Evolutionary conservation across 2,113 vertebrate genomes (phyloP), one percentile per base, ranked within the genome.

Genomic region (Cynopterus brachyotis): DNA sequence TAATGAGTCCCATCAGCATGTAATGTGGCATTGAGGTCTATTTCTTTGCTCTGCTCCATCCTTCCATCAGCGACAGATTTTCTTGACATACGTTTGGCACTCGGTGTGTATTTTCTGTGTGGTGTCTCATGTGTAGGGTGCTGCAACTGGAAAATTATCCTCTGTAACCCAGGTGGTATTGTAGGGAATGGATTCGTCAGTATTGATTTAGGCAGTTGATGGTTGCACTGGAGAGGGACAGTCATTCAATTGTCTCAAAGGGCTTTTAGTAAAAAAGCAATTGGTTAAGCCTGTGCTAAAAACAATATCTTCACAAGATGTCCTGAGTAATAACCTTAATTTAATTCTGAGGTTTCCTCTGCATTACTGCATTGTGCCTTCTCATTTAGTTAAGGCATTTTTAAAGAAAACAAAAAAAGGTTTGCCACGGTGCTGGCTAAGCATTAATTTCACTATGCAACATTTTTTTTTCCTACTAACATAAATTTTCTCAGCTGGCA

Each of bases 321-420:
- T 92, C 90, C 95, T 73, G 67, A 72, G 88, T 87, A 88, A 88
- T 92, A 95, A 96, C 67, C 72, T 96, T 59, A 91, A 91, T 97
- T 97, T 93, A 95, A 96, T 96, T 94, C n/a, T 73, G 24, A 96
- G 22, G 24, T 78, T 84, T 94, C 84, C 59, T 95, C 93, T 95
- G 84, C 24, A 16, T 80, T 80, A 73, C 32, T 84, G n/a, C 30
- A 55, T n/a, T 75, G 32, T 76, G 15, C 15, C 30, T 91, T 90
- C 35, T 89, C 50, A 37, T 92, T 94, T 79, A 95, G 35, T 76
- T 80, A 93, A 92, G 37, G 45, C 11, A 35, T 73, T 87, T 97
- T 67, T 47, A 70, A 96, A 96, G 69, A 92, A 80, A 96, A 92
- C 72, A 83, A 73, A 67, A 16, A 42, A 67, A 75, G 53, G 22